A percentile compares a stretch with the other conserved stretches of the same genome.
These are phyloP conservation scores for Lagria hirta DNA, from an alignment of 2,888 invertebrate genomes.

Conservation along the genomic window DNA sequence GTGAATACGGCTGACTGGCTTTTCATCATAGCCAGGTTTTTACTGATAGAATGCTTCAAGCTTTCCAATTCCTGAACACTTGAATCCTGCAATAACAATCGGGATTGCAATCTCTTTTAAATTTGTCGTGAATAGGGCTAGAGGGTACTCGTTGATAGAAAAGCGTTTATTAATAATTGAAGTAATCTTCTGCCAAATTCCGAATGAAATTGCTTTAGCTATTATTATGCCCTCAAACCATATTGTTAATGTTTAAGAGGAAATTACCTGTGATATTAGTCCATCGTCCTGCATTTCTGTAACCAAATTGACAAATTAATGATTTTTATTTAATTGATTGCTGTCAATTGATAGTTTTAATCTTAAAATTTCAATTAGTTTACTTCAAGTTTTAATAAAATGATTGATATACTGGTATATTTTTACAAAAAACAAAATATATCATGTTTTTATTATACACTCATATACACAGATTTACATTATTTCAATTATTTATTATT, in stretches of 20 bases:
- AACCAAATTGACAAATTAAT: too few relatives aligned
- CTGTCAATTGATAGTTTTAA: too few relatives aligned
- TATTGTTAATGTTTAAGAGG: slow-evolving; percentile 11
- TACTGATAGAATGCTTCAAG: slow-evolving; percentile 51
- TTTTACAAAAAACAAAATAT: too few relatives aligned
- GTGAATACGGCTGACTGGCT: slow-evolving; percentile 48
- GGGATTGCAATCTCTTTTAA: too few relatives aligned
- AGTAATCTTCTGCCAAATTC: slow-evolving; percentile 14
- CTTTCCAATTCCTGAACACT: slow-evolving; percentile 59
- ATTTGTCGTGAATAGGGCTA: neutral
- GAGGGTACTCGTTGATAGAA: neutral
- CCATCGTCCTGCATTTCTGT: slow-evolving; percentile 31
- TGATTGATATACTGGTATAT: too few relatives aligned
- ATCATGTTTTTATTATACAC: too few relatives aligned
- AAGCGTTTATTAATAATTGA: neutral
- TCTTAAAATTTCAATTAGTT: too few relatives aligned
- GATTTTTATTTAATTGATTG: too few relatives aligned
- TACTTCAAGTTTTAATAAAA: too few relatives aligned
- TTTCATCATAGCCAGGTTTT: slow-evolving; percentile 49
- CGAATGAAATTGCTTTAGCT: slow-evolving; percentile 13
- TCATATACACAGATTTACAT: too few relatives aligned
- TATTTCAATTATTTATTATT: too few relatives aligned
- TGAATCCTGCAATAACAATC: slow-evolving; percentile 52
- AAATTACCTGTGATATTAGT: slow-evolving; percentile 33
- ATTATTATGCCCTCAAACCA: slow-evolving; percentile 6